Evolutionary conservation across 2,797 vertebrate species (phyloP).

Genomic region (Rhinoraja longicauda): DNA sequence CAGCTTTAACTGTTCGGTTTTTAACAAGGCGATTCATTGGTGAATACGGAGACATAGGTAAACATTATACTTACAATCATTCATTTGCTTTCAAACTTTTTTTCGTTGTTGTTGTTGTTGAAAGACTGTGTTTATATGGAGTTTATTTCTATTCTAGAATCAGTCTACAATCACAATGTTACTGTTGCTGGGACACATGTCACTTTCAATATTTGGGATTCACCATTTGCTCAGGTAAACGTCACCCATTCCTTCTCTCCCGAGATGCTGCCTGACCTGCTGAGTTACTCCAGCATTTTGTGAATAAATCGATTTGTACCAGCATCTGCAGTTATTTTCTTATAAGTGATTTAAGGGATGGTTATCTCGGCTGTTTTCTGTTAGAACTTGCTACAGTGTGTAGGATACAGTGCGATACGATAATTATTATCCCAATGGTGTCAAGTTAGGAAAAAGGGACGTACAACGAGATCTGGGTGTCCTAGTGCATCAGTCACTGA

Average conservation of each 20-base stretch:
- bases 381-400: conserved; percentile 41
- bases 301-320: too few relatives aligned
- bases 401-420: conserved; percentile 27
- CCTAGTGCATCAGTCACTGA: too few relatives aligned
- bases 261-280: too few relatives aligned
- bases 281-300: too few relatives aligned
- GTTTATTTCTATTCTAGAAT: conserved; percentile 58
- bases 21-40: conserved; percentile 80
- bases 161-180: conserved; percentile 72
- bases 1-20: conserved; percentile 79
- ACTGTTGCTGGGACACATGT: conserved; percentile 68
- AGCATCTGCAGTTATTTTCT: too few relatives aligned
- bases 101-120: neutral
- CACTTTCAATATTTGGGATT: conserved; percentile 76
- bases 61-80: conserved; percentile 43
- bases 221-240: conserved; percentile 71
- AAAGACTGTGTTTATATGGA: neutral
- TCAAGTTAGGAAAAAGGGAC: too few relatives aligned
- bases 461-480: too few relatives aligned
- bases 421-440: too few relatives aligned
- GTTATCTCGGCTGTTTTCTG: neutral
- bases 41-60: conserved; percentile 81
- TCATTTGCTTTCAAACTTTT: neutral
- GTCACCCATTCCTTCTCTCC: too few relatives aligned
- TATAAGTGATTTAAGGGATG: conserved; percentile 41